phyloP scores from a whole-genome alignment of 2,113 vertebrate species.

The Actenoides lindsayi region DNA sequence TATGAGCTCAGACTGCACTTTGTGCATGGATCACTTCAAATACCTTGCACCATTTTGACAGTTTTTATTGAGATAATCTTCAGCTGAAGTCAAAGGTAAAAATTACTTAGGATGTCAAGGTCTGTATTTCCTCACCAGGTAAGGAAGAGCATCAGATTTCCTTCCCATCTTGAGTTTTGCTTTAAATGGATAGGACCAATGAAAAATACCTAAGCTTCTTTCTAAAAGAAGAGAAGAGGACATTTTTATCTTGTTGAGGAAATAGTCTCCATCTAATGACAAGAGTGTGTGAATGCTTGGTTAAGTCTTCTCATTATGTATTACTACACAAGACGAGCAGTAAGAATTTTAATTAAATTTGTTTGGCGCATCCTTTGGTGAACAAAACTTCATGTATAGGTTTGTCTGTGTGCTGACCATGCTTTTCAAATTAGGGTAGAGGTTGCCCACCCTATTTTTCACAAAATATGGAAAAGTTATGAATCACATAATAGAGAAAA shows the following conservation, averaged over 20 bases:
- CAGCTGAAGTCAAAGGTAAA: neutral
- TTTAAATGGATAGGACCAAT: neutral
- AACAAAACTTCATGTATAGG: neutral
- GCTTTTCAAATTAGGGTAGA: neutral
- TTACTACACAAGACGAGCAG: neutral
- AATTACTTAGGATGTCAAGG: neutral
- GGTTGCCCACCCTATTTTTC: neutral
- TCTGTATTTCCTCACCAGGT: neutral
- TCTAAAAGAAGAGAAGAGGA: neutral
- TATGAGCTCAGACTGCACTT: neutral
- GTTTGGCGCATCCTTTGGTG: neutral
- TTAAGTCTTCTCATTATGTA: neutral
- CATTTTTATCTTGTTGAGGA: neutral
- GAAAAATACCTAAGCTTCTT: neutral
- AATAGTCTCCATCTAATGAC: neutral
- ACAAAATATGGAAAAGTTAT: neutral
- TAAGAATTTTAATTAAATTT: neutral
- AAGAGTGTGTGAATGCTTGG: neutral
- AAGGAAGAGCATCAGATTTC: neutral
- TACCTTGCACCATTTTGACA: neutral
- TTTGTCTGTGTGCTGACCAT: neutral
- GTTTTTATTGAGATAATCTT: neutral
- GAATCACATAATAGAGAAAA: neutral
- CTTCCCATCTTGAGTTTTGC: slow-evolving; percentile 22
- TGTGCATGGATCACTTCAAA: neutral